Evolutionary conservation across 2,888 invertebrate genomes (phyloP), one percentile per base, ranked within the genome.

Genomic region (Pterobdella sp.): DNA sequence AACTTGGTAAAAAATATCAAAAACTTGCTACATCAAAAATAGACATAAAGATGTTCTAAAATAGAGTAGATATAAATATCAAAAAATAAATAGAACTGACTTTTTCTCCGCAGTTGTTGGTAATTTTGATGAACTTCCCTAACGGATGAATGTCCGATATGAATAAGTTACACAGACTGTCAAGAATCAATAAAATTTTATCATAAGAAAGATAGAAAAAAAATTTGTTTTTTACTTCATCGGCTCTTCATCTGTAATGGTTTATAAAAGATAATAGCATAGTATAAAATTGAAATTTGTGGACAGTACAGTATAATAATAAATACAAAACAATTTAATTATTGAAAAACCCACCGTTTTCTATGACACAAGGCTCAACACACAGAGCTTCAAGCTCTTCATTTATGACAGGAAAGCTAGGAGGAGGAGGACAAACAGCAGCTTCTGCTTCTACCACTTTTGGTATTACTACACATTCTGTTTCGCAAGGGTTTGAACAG

Each of bases 131-230:
- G 26, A 49, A 71, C 52, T 71, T 71, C 22, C 71, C 71, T 22
- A 71, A n/a, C 2, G 71, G 63, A 35, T 71, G 56, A 34, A 71
- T 56, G 32, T 71, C 71, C n/a, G 71, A 71, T 35, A 71, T 71
- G n/a, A 63, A 71, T n/a, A 71, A 36, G 7, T 63, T 63, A 7
- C 32, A 49, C 63, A 31, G n/a, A 52, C 69, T 69, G 60, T 56
- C 26, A 18, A 18, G 42, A 14, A 18, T 42, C 18, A 42, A 4
- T 14, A 56, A 7, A 4, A 22, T 22, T 56, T 56, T 56, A 3
- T 14, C n/a, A 56, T 26, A 22, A n/a, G 3, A 26, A 18, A 3
- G 3, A 14, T 56, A 7, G n/a, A 56, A 56, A 56, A 22, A 42
- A 42, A n/a, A n/a, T n/a, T n/a, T n/a, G n/a, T n/a, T n/a, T 42